Percentiles rank a stretch among this genome's conserved stretches.
phyloP scores from a whole-genome alignment of 2,113 vertebrate genomes.

The Odocoileus virginianus region DNA sequence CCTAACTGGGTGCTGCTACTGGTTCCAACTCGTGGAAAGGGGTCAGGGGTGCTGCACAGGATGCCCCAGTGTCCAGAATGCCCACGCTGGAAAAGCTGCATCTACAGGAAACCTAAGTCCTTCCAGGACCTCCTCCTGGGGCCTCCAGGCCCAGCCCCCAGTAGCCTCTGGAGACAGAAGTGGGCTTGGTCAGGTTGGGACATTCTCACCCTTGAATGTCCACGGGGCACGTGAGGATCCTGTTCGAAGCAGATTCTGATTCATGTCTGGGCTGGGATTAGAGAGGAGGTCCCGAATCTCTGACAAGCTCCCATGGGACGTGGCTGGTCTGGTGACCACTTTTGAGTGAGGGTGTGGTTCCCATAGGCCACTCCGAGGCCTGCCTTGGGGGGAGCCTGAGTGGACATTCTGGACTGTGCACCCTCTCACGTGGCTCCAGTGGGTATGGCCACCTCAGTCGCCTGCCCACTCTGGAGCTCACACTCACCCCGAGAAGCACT shows the following conservation, averaged over 20 bases:
- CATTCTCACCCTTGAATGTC: not conserved
- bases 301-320: not conserved
- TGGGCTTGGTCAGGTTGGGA: not conserved
- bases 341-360: not conserved
- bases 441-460: not conserved
- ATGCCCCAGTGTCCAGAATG: not conserved
- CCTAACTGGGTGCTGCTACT: not conserved
- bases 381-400: not conserved
- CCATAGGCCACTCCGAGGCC: not conserved
- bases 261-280: not conserved
- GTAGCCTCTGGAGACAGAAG: not conserved
- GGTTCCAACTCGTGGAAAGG: not conserved
- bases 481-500: not conserved
- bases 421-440: fast-evolving
- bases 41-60: not conserved
- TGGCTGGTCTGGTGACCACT: not conserved
- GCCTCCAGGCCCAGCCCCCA: not conserved
- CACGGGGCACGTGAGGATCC: fast-evolving
- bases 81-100: not conserved
- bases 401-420: not conserved
- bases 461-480: not conserved
- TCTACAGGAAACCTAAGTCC: not conserved
- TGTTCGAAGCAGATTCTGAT: not conserved
- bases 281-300: not conserved
- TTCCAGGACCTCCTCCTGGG: not conserved